Conservation (phyloP, 2,113 vertebrate genomes). For the Microtus richardsoni region DNA sequence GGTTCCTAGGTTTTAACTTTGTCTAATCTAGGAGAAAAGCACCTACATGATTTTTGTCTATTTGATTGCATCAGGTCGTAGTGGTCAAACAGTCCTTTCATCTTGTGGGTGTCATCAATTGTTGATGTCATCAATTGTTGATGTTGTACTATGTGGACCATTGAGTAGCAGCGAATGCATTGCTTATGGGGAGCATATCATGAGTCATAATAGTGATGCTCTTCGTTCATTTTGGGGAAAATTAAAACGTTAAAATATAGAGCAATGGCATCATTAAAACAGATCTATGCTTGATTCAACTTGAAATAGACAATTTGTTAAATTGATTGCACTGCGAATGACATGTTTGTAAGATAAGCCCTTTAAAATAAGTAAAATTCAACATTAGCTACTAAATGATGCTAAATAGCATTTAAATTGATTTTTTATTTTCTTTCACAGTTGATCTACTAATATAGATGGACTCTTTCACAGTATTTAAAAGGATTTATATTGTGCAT, state of each 20-base stretch:
- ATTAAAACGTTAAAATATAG: neutral
- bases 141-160: neutral
- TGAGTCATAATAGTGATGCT: neutral
- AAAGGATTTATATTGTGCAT: neutral
- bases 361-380: slow-evolving; percentile 3
- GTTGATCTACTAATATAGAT: neutral
- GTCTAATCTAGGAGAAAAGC: neutral
- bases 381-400: neutral
- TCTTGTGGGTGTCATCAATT: neutral
- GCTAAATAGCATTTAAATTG: neutral
- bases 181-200: neutral
- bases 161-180: neutral
- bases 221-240: neutral
- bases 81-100: neutral
- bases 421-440: slow-evolving; percentile 34
- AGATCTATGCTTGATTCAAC: neutral
- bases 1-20: neutral
- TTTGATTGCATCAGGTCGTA: slow-evolving; percentile 7
- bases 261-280: neutral
- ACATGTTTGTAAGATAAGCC: neutral
- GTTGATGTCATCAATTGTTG: neutral
- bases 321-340: slow-evolving; percentile 10
- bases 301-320: neutral
- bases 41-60: neutral
- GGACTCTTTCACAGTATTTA: neutral